Evolutionary conservation across 2,113 vertebrate species (phyloP).

Genomic region (Acrocephalus kingi): DNA sequence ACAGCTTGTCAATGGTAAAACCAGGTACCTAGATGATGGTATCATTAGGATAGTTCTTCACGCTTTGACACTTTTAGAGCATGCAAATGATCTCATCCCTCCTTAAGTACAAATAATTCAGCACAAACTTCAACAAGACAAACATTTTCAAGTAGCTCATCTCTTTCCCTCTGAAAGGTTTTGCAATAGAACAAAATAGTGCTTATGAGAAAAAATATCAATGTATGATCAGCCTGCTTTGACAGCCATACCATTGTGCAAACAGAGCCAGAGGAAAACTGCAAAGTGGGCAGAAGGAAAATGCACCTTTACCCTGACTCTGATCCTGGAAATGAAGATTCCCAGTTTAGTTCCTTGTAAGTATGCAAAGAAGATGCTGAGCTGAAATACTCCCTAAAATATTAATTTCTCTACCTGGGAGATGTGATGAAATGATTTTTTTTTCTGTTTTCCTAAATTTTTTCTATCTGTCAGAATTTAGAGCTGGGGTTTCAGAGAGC

Average conservation of each 20-base stretch:
- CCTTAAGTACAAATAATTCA: neutral
- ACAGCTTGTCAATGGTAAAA: neutral
- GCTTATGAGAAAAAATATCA: neutral
- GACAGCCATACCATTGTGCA: neutral
- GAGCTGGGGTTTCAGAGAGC: neutral
- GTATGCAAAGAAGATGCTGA: neutral
- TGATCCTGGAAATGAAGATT: neutral
- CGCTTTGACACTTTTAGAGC: neutral
- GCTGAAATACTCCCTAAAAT: neutral
- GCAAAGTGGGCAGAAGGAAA: neutral
- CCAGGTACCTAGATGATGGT: neutral
- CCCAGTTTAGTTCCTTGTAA: neutral
- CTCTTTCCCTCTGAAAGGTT: neutral
- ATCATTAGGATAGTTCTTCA: neutral
- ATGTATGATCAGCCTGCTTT: neutral
- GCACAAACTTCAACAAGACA: neutral
- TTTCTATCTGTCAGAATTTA: neutral
- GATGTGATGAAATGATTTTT: neutral
- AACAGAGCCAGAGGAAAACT: constrained; percentile 4
- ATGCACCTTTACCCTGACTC: neutral
- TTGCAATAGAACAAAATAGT: neutral
- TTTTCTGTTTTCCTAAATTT: neutral
- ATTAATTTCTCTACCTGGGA: neutral
- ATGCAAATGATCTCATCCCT: neutral
- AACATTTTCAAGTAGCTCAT: neutral